Evolutionary conservation across 2,113 vertebrate species (phyloP), one percentile per base, ranked within the genome.

Genomic region (Marcusenius ussheri): DNA sequence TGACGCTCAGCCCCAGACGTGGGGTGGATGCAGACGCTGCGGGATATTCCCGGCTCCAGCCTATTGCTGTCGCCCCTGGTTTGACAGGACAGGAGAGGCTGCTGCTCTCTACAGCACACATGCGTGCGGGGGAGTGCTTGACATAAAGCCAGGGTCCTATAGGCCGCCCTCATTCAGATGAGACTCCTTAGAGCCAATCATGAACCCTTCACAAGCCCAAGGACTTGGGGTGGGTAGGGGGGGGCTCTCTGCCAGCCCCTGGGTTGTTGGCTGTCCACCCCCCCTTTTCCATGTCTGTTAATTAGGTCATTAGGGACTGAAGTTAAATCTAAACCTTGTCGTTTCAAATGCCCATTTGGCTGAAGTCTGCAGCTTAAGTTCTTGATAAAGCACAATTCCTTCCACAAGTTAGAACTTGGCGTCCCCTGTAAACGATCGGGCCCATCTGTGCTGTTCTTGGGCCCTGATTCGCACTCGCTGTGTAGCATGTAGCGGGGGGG

Each of bases 191-290:
- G 50, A 84, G n/a, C 17, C 51, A 53, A 9, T 90, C 83, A 45
- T 92, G 92, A 91, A 92, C 89, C 87, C 90, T 91, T 50, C 84
- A 92, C 90, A 24, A 45, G 90, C 88, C 83, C 7, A 21, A 19
- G 83, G 83, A 53, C 91, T 89, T 49, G 17, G 51, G 51, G 51
- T 3, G 15, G 50, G 49, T 0, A 11, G 46, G 9, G 13, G 88
- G 31, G 7, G 19, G 7, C 21, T n/a, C 7, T 45, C n/a, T 91
- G 89, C 91, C 84, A 70, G 83, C 13, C 35, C 7, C 85, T 89
- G 77, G 89, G 42, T 87, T 77, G 80, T 89, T n/a, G 62, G n/a
- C 62, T 70, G 62, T 27, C 10, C 62, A 31, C 31, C 27, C 27
- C 62, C 62, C n/a, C n/a, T 27, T 6, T 58, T 27, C 24, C 39